These are phyloP conservation scores for Watsonalla binaria DNA, from an alignment of 2,888 invertebrate species.

Conservation along the genomic window DNA sequence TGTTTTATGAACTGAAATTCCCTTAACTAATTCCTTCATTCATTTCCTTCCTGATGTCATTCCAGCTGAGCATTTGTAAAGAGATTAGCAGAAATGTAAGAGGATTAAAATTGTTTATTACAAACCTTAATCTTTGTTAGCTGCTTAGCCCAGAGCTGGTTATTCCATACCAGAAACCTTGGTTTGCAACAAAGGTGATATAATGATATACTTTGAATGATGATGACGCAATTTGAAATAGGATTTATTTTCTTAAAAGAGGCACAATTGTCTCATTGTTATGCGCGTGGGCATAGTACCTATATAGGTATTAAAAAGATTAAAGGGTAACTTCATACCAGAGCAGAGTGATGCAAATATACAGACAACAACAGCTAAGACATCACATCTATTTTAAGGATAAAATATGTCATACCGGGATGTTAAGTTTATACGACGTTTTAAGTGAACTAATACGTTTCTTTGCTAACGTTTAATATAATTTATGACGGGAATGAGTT, in stretches of 20 bases:
- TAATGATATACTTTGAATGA: neutral
- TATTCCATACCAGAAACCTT: too few species aligned
- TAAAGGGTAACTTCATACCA: conserved; percentile 24
- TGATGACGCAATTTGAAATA: neutral
- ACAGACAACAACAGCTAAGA: conserved; percentile 17
- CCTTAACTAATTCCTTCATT: too few species aligned
- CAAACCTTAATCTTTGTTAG: too few species aligned
- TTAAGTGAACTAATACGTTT: conserved; percentile 21
- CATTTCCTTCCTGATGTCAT: neutral
- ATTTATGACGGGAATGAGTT: conserved; percentile 22
- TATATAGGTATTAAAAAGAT: conserved; percentile 6
- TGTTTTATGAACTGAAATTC: too few species aligned
- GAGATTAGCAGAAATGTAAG: neutral
- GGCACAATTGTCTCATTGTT: neutral
- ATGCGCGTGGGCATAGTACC: neutral
- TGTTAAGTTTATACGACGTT: conserved; percentile 29
- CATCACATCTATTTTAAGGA: conserved; percentile 26
- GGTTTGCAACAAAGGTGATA: too few species aligned
- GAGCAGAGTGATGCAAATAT: conserved; percentile 22
- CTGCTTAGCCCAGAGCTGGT: too few species aligned
- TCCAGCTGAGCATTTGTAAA: neutral
- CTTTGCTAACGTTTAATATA: conserved; percentile 20
- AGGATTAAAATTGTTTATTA: neutral
- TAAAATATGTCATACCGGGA: conserved; percentile 6
- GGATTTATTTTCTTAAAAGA: neutral